These are phyloP conservation scores for Melangyna quadrimaculata DNA, from an alignment of 2,888 invertebrate genomes.

Conservation along the genomic window DNA sequence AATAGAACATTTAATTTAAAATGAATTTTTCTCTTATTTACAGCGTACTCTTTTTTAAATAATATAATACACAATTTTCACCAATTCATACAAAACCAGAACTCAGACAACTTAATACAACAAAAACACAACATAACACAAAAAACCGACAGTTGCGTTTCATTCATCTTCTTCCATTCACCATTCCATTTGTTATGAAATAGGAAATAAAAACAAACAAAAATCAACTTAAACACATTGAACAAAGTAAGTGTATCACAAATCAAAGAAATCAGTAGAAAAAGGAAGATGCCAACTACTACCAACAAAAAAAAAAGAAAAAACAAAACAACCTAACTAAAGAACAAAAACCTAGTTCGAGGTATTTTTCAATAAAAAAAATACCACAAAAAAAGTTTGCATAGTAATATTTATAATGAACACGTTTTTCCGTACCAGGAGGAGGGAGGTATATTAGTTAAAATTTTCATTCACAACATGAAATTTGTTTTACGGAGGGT, in stretches of 20 bases:
- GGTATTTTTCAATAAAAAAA: constrained; percentile 32
- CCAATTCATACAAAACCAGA: constrained; percentile 61
- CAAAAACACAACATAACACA: constrained; percentile 12
- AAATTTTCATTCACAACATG: constrained; percentile 11
- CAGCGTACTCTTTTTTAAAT: constrained; percentile 66
- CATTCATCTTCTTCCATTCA: constrained; percentile 70
- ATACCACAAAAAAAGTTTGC: constrained; percentile 41
- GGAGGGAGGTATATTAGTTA: background rate
- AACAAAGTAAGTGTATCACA: constrained; percentile 60
- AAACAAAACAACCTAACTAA: constrained; percentile 60
- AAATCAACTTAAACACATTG: constrained; percentile 60
- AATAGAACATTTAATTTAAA: background rate
- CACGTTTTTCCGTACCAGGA: constrained; percentile 48
- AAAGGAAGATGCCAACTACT: constrained; percentile 69
- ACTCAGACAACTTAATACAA: constrained; percentile 46
- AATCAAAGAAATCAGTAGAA: constrained; percentile 43
- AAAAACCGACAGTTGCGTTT: constrained; percentile 63
- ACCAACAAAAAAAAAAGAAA: constrained; percentile 59
- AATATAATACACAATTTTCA: constrained; percentile 63
- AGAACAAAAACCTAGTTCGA: constrained; percentile 41
- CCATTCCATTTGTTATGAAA: constrained; percentile 72
- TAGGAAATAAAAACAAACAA: constrained; percentile 34
- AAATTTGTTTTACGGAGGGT: constrained; percentile 43
- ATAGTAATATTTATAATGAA: constrained; percentile 61
- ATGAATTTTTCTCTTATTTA: background rate